Percentiles rank a stretch among this genome's conserved stretches.
These are phyloP conservation scores for Catamblyrhynchus diadema DNA, from an alignment of 2,797 vertebrate species.

Conservation along the genomic window DNA sequence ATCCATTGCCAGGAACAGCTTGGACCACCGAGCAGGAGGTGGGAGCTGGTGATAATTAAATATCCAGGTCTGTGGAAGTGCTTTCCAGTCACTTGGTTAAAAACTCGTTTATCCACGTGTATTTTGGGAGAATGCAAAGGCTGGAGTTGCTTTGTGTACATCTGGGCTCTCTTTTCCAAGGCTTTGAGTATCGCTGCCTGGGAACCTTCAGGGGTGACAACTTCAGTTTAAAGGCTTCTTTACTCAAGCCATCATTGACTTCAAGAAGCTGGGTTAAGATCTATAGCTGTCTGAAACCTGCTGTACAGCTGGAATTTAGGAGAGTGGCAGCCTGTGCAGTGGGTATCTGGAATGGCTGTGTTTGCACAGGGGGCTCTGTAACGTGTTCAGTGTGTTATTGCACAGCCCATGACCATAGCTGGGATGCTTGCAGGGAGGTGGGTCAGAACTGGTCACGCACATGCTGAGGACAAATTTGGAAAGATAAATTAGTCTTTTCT, in stretches of 20 bases:
- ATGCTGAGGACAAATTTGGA: slow-evolving; percentile 14
- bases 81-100: background rate
- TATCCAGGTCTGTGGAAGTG: background rate
- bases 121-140: background rate
- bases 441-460: background rate
- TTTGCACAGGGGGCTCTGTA: background rate
- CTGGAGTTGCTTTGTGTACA: background rate
- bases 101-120: background rate
- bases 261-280: background rate
- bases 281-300: background rate
- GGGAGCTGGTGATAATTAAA: background rate
- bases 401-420: background rate
- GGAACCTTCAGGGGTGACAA: background rate
- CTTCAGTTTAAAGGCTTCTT: background rate
- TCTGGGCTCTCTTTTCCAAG: background rate
- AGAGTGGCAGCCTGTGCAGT: background rate
- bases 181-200: background rate
- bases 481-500: slow-evolving; percentile 27
- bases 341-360: background rate
- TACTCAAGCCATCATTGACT: background rate
- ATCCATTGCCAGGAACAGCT: background rate
- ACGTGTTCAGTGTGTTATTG: background rate
- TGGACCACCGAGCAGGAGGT: background rate
- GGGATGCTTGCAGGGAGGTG: background rate
- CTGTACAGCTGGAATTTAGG: background rate